Evolutionary conservation across 2,113 vertebrate genomes (phyloP).

Genomic region (Acanthochromis polyacanthus): DNA sequence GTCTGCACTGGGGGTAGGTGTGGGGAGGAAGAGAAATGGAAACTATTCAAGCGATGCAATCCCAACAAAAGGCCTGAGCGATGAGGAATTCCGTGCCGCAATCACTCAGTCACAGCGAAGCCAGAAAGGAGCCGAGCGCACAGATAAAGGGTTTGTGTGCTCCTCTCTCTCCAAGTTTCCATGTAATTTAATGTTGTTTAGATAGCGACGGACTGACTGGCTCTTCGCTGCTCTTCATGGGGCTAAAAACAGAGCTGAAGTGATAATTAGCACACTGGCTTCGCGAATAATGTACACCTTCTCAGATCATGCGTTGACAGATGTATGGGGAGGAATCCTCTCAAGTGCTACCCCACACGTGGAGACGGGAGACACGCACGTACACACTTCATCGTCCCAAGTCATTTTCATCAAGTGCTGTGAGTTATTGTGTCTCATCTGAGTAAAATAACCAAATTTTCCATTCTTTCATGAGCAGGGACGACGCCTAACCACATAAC

Average conservation of each 20-base stretch:
- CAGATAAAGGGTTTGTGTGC: constrained; percentile 58
- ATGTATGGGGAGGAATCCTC: constrained; percentile 44
- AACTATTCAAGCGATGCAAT: constrained; percentile 80
- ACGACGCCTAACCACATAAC: constrained; percentile 62
- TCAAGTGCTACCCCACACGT: constrained; percentile 45
- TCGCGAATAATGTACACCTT: constrained; percentile 73
- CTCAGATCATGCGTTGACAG: constrained; percentile 65
- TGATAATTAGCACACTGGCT: constrained; percentile 63
- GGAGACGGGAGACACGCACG: constrained; percentile 11
- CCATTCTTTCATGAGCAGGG: constrained; percentile 70
- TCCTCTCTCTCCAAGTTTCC: constrained; percentile 72
- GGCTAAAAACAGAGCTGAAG: constrained; percentile 44
- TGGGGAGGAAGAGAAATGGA: constrained; percentile 48
- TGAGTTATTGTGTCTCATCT: constrained; percentile 58
- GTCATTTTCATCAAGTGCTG: constrained; percentile 37
- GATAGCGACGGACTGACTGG: constrained; percentile 67
- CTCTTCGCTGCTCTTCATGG: constrained; percentile 42
- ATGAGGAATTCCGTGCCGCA: constrained; percentile 76
- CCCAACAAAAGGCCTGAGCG: constrained; percentile 77
- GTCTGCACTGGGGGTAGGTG: constrained; percentile 15
- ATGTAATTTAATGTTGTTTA: constrained; percentile 76
- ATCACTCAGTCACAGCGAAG: constrained; percentile 73
- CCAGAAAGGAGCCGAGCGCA: constrained; percentile 29
- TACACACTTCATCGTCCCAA: constrained; percentile 31
- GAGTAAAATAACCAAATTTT: constrained; percentile 69